Evolutionary conservation across 2,113 vertebrate genomes (phyloP), one percentile per base, ranked within the genome.

Genomic region (Ammodytes marinus): DNA sequence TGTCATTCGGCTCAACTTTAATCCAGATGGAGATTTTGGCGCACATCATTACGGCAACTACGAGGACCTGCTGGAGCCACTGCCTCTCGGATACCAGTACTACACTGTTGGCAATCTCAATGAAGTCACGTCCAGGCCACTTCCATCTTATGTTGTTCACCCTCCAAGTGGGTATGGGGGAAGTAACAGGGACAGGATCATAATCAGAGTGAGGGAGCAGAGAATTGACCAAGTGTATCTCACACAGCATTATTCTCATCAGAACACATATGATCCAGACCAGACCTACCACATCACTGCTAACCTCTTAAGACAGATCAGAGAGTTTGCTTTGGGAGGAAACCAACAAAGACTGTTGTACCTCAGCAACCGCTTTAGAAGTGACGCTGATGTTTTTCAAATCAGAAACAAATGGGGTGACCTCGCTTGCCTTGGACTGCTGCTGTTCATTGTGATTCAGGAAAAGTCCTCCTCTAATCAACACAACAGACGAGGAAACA

Each of bases 211-310:
- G 52, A 63, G 49, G 8, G 67, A 69, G 17, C 60, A 80, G 12
- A 82, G 40, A 3, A 74, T 90, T 8, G 88, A 91, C 10, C 53
- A 54, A 39, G 88, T 91, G 9, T 92, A 87, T 35, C 83, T 93
- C 47, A 93, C 92, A 4, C 92, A 93, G 74, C 92, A 93, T 77
- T 91, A 86, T 19, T 54, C n/a, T n/a, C 1, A 46, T 19, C 85
- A 69, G 52, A 79, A 84, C n/a, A 84, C 88, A 6, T 93, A 93
- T 45, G 86, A 93, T 54, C 90, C 76, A 15, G 35, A 4, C 0
- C 14, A 91, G 1, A 93, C 92, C 2, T 93, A 90, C 75, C 37
- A 8, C 17, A 52, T 93, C 72, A 85, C 82, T 5, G n/a, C 0
- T 3, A 69, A 67, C 50, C 90, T 92, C 27, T 55, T 92, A 8